Evolutionary conservation across 1,140 invertebrate species (phyloP), one percentile per base, ranked within the genome.

Genomic region (Zaprionus vittiger): DNA sequence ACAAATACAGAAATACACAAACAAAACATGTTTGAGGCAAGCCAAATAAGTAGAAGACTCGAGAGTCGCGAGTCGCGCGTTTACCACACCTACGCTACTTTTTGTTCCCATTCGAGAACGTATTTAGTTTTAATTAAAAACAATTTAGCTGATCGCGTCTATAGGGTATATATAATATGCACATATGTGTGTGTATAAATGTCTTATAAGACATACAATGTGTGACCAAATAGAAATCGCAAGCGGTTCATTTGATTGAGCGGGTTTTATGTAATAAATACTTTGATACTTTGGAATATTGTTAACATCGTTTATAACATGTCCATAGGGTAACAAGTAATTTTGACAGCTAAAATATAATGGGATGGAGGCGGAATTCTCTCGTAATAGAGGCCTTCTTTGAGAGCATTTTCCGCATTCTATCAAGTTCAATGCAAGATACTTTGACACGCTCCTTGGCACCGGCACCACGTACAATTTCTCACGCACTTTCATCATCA

Each of bases 61-160:
- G 61, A 73, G 70, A 67, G 70, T 82, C 49, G 61, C 78, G 70
- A 71, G 75, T 82, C 12, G 47, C 20, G 66, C 67, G 75, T 68
- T 76, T 83, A 83, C 52, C 81, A 83, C 81, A 83, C 81, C 81
- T 80, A 84, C 81, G 74, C 80, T 64, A 44, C 62, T 56, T 67
- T 67, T 77, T 52, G 61, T 71, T 55, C 60, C 60, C 59, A 77
- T 77, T 59, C 37, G 52, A 59, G 38, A 59, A 34, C 60, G 63
- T 67, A 77, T 84, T 83, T 80, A 76, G 38, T 77, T 84, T 84
- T 83, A 84, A 84, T 84, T 84, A 78, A 84, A 83, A 84, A 78
- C 77, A 83, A 80, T 84, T 84, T 84, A 78, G 69, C 68, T 73
- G 55, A n/a, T 38, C 63, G 22, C 17, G 26, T 56, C 41, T 9